Base-by-base conservation (phyloP, 53 echinoderm and acorn worm genomes). In the Echinometra lucunter region DNA sequence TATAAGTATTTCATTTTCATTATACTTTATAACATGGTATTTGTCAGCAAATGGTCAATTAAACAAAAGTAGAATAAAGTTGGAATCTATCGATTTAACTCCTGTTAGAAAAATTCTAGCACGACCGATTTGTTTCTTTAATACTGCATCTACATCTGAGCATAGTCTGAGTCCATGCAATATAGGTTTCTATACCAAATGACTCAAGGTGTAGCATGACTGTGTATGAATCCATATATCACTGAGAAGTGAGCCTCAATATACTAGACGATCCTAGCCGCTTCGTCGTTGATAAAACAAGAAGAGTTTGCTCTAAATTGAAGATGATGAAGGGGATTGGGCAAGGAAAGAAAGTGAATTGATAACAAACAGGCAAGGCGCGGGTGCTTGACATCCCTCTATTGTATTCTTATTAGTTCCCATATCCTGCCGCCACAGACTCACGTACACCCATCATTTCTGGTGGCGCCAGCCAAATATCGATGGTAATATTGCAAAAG, bases 401-500 rank as follows among this genome's bases (percentile, higher is more conserved):
- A 91, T 91, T 91, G 91, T 91, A 66, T 91, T 91, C 91, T 91
- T 56, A 91, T 91, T 91, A 91, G 55, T 42, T 10, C 60, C 30
- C 66, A 91, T 35, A 91, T 63, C 66, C 91, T 63, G 66, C 37
- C 27, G 30, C 21, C 91, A 37, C 63, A 91, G 91, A 63, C 91
- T 88, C 88, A 57, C 91, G 66, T 91, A 19, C 91, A 63, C 91
- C 60, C 40, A 58, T 60, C 91, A 91, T 63, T 91, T 12, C 66
- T 57, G 88, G 88, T 91, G 91, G 91, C 91, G 66, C 91, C 91
- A 34, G 66, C 91, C 91, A 66, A 58, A 91, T 91, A 91, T 91
- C 66, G 60, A 66, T 23, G 66, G 91, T 63, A 91, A 91, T 91
- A 91, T 66, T 66, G 18, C 66, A 91, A 88, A 88, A 91, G 58